A percentile compares a stretch with the other conserved stretches of the same genome.
Conservation (phyloP, 2,113 vertebrate genomes). For the Falco punctatus region DNA sequence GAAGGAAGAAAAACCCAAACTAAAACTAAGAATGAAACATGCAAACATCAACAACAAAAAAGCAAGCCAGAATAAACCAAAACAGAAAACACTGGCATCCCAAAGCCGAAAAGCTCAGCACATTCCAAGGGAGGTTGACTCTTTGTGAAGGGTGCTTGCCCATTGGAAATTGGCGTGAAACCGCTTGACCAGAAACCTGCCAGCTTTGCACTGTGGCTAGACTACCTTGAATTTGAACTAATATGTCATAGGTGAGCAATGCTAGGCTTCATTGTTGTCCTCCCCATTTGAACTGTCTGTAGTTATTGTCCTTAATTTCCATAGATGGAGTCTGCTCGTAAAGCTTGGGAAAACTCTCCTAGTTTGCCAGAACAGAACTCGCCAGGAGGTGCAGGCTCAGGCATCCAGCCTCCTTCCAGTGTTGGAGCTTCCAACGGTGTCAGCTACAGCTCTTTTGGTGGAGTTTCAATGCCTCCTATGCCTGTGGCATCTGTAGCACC, state of each 20-base stretch:
- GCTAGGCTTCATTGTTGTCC: neutral
- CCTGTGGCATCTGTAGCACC: constrained; percentile 96
- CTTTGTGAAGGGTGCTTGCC: neutral
- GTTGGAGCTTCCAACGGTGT: constrained; percentile 91
- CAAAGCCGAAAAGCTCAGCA: neutral
- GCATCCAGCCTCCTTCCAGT: constrained; percentile 89
- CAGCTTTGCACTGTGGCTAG: neutral
- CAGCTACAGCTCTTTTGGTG: constrained; percentile 96
- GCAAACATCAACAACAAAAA: neutral
- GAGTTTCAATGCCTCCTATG: constrained; percentile 96
- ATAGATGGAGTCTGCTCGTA: constrained; percentile 98
- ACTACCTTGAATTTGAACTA: neutral
- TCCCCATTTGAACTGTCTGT: neutral
- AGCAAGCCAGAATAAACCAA: neutral
- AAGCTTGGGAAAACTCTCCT: constrained; percentile 99
- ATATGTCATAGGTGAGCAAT: neutral
- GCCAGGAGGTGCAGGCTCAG: constrained; percentile 82
- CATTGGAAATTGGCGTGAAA: neutral
- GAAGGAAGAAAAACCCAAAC: neutral
- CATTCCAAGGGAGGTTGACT: neutral
- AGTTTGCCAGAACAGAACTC: constrained; percentile 95
- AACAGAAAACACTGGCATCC: neutral
- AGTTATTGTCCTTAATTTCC: neutral
- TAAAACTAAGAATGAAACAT: neutral
- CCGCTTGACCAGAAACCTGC: neutral